Conservation (phyloP, 92 coral and sea anemone species). For the Plumapathes pennacea region DNA sequence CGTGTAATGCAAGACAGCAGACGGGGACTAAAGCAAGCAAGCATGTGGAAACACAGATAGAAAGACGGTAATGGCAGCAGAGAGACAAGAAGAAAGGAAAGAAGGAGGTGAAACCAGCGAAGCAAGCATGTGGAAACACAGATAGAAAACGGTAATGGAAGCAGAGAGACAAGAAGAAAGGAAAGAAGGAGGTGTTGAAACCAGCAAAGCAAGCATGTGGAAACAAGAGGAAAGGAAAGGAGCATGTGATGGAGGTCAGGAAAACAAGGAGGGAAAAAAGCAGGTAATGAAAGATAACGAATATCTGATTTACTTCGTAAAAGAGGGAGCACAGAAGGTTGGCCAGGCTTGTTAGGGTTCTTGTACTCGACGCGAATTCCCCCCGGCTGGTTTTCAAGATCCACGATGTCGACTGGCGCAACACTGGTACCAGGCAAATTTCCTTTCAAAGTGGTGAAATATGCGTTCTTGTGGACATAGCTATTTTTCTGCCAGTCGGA, state of each 20-base stretch:
- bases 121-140: not conserved
- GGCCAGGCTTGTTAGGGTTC: conserved; percentile 2
- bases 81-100: not conserved
- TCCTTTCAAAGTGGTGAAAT: conserved; percentile 23
- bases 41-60: too few species aligned
- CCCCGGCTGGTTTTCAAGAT: conserved; percentile 57
- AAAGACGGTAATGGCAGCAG: not conserved
- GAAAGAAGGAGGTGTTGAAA: not conserved
- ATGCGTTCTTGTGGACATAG: conserved; percentile 36
- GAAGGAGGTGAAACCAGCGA: not conserved
- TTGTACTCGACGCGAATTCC: conserved; percentile 55
- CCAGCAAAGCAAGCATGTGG: not conserved
- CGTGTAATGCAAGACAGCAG: too few species aligned
- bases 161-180: not conserved
- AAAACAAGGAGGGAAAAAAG: not conserved
- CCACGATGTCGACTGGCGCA: conserved; percentile 31
- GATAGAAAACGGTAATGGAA: not conserved
- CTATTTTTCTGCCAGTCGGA: conserved; percentile 84
- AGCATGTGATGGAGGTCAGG: not conserved
- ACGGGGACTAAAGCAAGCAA: too few species aligned
- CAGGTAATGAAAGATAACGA: not conserved
- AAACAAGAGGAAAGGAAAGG: not conserved
- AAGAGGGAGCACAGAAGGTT: conserved; percentile 14
- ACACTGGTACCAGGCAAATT: conserved; percentile 53
- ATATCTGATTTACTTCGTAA: conserved; percentile 20